phyloP scores from a whole-genome alignment of 2,113 vertebrate genomes.

The Tapirus terrestris region DNA sequence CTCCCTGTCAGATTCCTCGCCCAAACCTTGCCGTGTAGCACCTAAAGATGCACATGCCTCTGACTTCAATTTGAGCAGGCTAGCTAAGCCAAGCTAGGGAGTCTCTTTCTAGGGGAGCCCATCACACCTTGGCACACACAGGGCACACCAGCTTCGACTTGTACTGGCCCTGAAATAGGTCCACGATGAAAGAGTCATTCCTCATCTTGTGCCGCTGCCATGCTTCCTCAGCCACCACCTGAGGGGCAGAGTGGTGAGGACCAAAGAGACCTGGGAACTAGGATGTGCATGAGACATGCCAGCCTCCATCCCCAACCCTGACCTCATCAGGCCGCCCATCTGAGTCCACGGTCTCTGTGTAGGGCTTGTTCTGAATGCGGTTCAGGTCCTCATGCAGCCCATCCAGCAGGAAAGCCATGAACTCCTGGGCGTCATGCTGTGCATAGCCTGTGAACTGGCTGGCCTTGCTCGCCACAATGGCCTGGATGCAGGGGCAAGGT shows the following conservation, averaged over 20 bases:
- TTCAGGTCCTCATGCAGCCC: slow-evolving; percentile 99
- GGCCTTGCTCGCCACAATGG: slow-evolving; percentile 98
- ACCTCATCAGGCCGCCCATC: slow-evolving; percentile 98
- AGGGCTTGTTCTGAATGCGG: slow-evolving; percentile 98
- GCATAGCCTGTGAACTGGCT: slow-evolving; percentile 99
- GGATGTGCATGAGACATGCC: too few species aligned
- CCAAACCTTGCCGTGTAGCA: background rate
- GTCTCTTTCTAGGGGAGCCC: background rate
- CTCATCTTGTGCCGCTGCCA: slow-evolving; percentile 99
- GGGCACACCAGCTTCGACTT: slow-evolving; percentile 99
- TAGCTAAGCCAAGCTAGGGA: background rate
- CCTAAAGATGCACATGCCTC: background rate
- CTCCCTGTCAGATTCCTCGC: background rate
- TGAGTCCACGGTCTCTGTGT: slow-evolving; percentile 97
- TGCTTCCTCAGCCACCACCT: slow-evolving; percentile 98
- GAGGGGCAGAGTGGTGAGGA: slow-evolving; percentile 50
- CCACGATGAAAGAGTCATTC: slow-evolving; percentile 98
- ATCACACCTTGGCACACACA: slow-evolving; percentile 95
- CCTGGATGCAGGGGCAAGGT: slow-evolving; percentile 84
- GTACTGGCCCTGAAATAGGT: slow-evolving; percentile 99
- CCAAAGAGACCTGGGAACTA: rapidly evolving
- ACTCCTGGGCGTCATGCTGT: slow-evolving; percentile 98
- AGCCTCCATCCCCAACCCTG: background rate
- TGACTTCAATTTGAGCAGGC: background rate
- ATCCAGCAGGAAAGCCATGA: slow-evolving; percentile 98